These are phyloP conservation scores for Ectropis crepuscularia DNA, from an alignment of 2,888 invertebrate genomes.

Conservation along the genomic window DNA sequence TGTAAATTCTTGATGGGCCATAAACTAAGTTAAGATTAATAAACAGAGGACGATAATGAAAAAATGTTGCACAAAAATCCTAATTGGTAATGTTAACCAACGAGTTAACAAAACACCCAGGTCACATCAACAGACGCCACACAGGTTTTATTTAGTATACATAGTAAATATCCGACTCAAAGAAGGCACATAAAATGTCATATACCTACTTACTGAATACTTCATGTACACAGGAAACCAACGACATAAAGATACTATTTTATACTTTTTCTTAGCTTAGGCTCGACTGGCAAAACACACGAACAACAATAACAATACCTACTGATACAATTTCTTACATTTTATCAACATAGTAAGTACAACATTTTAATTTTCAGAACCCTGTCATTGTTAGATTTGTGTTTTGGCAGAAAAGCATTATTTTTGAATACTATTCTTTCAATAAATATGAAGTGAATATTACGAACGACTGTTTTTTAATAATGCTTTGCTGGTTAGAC, in stretches of 20 bases:
- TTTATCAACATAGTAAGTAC: slow-evolving; percentile 40
- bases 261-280: slow-evolving; percentile 80
- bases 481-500: slow-evolving; percentile 22
- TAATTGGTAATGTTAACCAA: slow-evolving; percentile 68
- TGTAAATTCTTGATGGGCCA: slow-evolving; percentile 29
- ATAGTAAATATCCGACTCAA: slow-evolving; percentile 53
- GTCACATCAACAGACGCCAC: slow-evolving; percentile 79
- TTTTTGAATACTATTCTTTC: slow-evolving; percentile 67
- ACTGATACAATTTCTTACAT: slow-evolving; percentile 44
- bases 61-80: slow-evolving; percentile 63
- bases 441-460: slow-evolving; percentile 47
- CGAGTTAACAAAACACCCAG: slow-evolving; percentile 77
- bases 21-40: slow-evolving; percentile 22
- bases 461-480: background rate
- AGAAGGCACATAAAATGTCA: slow-evolving; percentile 43
- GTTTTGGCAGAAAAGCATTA: slow-evolving; percentile 81
- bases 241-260: slow-evolving; percentile 60
- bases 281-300: slow-evolving; percentile 80
- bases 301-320: slow-evolving; percentile 41
- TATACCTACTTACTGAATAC: slow-evolving; percentile 21
- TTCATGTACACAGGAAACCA: slow-evolving; percentile 29
- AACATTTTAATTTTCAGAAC: slow-evolving; percentile 38
- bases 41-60: slow-evolving; percentile 25
- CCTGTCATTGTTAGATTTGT: slow-evolving; percentile 56
- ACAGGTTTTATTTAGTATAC: slow-evolving; percentile 59